A percentile compares a stretch with the other conserved stretches of the same genome.
phyloP scores from a whole-genome alignment of 2,113 vertebrate species.

The Capra hircus region DNA sequence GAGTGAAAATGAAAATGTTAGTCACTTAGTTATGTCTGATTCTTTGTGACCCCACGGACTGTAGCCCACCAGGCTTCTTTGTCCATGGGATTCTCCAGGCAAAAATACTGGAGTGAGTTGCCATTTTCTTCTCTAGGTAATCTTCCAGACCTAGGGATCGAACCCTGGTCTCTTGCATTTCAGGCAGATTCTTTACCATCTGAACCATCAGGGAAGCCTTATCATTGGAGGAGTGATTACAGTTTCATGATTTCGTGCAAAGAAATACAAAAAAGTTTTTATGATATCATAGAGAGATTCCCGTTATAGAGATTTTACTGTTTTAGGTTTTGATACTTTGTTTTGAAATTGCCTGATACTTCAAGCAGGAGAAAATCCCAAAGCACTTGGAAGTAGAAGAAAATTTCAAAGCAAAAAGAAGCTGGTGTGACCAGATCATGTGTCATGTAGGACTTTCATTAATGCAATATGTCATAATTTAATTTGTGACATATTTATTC shows the following conservation, averaged over 20 bases:
- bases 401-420: conserved; percentile 2
- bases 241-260: background rate
- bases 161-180: background rate
- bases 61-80: background rate
- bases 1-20: background rate
- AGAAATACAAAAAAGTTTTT: background rate
- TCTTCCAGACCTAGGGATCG: background rate
- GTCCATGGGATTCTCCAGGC: background rate
- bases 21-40: background rate
- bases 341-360: conserved; percentile 2
- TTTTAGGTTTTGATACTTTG: background rate
- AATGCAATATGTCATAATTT: conserved; percentile 1
- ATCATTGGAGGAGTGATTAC: background rate
- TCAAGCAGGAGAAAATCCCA: background rate
- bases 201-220: background rate
- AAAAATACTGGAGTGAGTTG: background rate
- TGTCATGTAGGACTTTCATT: background rate
- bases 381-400: background rate
- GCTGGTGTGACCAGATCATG: background rate
- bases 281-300: background rate
- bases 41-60: background rate
- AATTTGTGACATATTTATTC: background rate
- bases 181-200: background rate
- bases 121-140: background rate
- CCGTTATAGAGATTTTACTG: background rate